These are phyloP conservation scores for Myotis lucifugus DNA, from an alignment of 2,113 vertebrate genomes.

Conservation along the genomic window DNA sequence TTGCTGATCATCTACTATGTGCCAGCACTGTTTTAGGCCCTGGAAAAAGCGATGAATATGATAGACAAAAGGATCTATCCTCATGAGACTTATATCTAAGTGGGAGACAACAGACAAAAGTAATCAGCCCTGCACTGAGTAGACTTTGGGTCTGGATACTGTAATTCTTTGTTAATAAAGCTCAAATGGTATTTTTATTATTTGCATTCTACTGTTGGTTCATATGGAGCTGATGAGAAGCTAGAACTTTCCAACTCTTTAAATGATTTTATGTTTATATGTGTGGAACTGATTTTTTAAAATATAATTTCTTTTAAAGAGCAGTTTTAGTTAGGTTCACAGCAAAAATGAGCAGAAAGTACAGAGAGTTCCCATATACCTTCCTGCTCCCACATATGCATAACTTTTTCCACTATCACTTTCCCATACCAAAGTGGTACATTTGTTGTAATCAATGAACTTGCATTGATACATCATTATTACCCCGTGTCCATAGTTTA, in stretches of 20 bases:
- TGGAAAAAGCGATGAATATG: background rate
- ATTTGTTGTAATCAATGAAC: background rate
- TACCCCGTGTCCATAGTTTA: background rate
- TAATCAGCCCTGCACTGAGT: background rate
- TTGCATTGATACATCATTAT: background rate
- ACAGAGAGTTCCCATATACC: background rate
- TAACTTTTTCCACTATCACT: background rate
- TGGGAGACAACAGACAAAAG: background rate
- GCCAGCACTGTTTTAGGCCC: background rate
- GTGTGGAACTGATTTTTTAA: background rate
- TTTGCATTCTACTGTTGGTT: background rate
- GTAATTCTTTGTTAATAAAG: conserved; percentile 12
- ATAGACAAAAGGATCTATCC: background rate
- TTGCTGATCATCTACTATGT: background rate
- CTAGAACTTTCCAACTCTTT: background rate
- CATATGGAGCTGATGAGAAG: background rate
- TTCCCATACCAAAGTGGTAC: background rate
- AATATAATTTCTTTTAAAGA: background rate
- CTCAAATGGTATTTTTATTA: background rate
- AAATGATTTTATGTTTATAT: conserved; percentile 21
- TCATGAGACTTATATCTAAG: background rate
- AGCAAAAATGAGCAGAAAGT: background rate
- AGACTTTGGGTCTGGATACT: background rate
- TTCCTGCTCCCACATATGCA: no score
- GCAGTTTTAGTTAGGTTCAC: background rate